Base-by-base conservation (phyloP, 2,113 vertebrate genomes). In the Danionella cerebrum region DNA sequence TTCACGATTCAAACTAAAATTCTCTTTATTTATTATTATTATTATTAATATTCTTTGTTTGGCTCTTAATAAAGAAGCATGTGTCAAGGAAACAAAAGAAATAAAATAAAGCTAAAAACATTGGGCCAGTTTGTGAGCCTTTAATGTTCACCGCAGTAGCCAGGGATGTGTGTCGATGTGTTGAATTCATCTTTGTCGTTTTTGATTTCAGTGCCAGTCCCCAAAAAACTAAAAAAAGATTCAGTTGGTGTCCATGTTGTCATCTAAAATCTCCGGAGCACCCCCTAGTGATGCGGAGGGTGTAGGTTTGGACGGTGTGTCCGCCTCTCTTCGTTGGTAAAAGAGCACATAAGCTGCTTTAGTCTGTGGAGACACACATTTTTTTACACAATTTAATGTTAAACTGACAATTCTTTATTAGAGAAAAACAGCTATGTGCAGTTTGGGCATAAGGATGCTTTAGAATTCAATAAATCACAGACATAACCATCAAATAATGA, bases 241-340 rank as follows among this genome's bases (percentile, higher is more conserved):
- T 93, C 87, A 99, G 86, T 96, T 96, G 87, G 92, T 98, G 83
- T 99, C 96, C 96, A 99, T 99, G 87, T 86, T 79, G 22, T 95
- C 93, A 0, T 91, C 90, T 3, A 84, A 87, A 21, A 85, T 76
- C 0, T 82, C 85, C 0, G 85, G 79, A 19, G 85, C 86, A 67
- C 84, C 85, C 27, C 88, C 85, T 31, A 86, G 64, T 1, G 86
- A 82, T 25, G 87, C 86, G 5, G 80, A 81, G n/a, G 85, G 44
- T 36, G 84, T 83, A 60, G 86, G 78, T 53, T 82, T 82, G 67
- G 82, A 67, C 33, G 77, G 79, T 19, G 78, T 76, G 10, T 91
- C 89, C 2, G 83, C 75, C 2, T 91, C 94, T 74, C 91, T 88
- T 51, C 94, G 93, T 78, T 96, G 91, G 79, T 97, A 97, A 72